Evolutionary conservation across 2,888 invertebrate genomes (phyloP).

Genomic region (Rhagonycha lutea): DNA sequence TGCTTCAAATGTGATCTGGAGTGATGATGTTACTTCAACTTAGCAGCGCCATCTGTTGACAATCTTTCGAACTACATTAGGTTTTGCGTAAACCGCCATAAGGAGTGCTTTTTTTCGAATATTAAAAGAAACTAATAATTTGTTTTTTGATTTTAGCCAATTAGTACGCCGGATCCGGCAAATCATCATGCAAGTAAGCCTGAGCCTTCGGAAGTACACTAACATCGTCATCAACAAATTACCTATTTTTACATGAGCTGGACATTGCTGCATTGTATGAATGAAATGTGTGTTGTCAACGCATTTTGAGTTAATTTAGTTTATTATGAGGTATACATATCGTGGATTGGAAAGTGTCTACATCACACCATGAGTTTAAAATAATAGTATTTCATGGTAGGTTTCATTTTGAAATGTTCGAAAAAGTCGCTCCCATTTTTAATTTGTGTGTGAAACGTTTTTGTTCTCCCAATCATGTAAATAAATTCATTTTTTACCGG

Average conservation of each 20-base stretch:
- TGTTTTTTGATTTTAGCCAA: constrained; percentile 64
- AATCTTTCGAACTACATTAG: no score
- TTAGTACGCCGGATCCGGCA: constrained; percentile 82
- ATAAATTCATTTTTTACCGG: constrained; percentile 11
- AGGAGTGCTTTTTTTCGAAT: no score
- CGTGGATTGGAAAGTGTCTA: constrained; percentile 40
- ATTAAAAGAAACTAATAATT: neutral
- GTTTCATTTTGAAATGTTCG: constrained; percentile 37
- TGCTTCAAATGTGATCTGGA: no score
- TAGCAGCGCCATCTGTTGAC: no score
- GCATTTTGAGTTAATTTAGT: constrained; percentile 41
- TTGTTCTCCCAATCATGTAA: constrained; percentile 11
- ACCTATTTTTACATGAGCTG: constrained; percentile 34
- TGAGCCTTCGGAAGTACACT: constrained; percentile 85
- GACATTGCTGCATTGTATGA: constrained; percentile 36
- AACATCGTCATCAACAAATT: constrained; percentile 46
- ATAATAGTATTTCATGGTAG: constrained; percentile 17
- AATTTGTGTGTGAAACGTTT: neutral
- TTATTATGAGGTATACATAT: constrained; percentile 46
- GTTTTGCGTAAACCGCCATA: no score
- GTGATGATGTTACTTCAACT: no score
- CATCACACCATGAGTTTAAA: constrained; percentile 38
- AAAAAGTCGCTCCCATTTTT: neutral
- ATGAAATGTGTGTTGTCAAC: constrained; percentile 38
- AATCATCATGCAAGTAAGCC: constrained; percentile 80